These are phyloP conservation scores for Monomorium pharaonis DNA, from an alignment of 1,140 invertebrate species.

Conservation along the genomic window DNA sequence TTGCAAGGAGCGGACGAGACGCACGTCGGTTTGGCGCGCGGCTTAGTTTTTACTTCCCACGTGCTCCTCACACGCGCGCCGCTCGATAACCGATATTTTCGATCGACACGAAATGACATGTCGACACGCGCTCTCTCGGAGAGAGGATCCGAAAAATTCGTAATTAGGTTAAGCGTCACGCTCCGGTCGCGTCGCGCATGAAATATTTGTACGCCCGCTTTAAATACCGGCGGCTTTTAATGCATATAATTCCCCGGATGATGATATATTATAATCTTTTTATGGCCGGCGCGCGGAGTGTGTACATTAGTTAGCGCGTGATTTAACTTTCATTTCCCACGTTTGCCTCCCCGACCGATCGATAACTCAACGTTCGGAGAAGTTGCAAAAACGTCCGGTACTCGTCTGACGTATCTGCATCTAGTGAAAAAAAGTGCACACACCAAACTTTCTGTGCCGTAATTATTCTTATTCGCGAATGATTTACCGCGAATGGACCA, in stretches of 20 bases:
- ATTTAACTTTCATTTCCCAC: constrained; percentile 60
- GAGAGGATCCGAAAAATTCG: constrained; percentile 18
- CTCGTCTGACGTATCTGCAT: constrained; percentile 10
- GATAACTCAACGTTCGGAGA: constrained; percentile 49
- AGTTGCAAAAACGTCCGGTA: constrained; percentile 24
- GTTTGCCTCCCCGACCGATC: constrained; percentile 42
- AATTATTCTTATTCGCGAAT: background rate
- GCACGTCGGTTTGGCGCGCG: background rate
- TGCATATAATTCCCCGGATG: constrained; percentile 45
- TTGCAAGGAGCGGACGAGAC: background rate
- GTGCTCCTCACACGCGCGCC: background rate
- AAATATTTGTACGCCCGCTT: constrained; percentile 49
- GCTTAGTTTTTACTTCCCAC: constrained; percentile 44
- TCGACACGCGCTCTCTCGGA: background rate
- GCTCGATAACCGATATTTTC: constrained; percentile 21
- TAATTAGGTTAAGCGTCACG: constrained; percentile 45
- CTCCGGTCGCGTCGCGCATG: background rate
- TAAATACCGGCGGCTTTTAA: constrained; percentile 48
- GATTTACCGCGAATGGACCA: background rate
- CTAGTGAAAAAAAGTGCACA: constrained; percentile 7
- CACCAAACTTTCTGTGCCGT: background rate
- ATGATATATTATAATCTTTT: constrained; percentile 54
- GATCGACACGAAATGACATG: background rate
- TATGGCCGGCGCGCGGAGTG: constrained; percentile 2
- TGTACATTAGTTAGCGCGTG: constrained; percentile 58